These are phyloP conservation scores for Lepilemur ruficaudatus DNA, from an alignment of 2,797 vertebrate species.

Conservation along the genomic window DNA sequence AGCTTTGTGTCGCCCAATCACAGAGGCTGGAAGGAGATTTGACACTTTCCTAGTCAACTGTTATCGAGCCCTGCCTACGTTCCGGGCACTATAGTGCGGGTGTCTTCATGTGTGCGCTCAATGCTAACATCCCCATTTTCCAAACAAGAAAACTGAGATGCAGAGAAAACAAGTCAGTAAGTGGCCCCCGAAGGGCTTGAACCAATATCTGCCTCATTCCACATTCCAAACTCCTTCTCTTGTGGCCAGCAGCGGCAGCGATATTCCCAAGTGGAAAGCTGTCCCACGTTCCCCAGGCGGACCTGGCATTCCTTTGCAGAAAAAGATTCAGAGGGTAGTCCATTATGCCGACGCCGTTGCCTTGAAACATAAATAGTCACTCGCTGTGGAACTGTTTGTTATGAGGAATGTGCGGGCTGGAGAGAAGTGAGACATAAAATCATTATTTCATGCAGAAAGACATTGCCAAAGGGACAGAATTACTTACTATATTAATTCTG, in stretches of 20 bases:
- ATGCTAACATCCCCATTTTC: neutral
- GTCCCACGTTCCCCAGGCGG: conserved; percentile 58
- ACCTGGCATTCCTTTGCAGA: conserved; percentile 49
- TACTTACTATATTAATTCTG: conserved; percentile 82
- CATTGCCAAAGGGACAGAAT: conserved; percentile 80
- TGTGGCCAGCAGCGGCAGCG: neutral
- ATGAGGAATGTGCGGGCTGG: conserved; percentile 72
- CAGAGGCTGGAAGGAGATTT: neutral
- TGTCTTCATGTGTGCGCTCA: neutral
- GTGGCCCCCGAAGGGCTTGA: too few species aligned
- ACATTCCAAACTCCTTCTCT: neutral
- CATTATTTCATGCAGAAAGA: conserved; percentile 84
- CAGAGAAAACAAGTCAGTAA: neutral
- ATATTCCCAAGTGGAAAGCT: conserved; percentile 52
- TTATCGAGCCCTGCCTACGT: neutral
- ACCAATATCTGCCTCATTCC: neutral
- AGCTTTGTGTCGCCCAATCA: neutral
- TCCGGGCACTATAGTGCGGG: neutral
- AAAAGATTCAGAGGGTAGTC: conserved; percentile 67
- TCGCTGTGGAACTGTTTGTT: conserved; percentile 79
- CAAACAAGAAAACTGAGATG: neutral
- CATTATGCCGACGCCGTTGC: conserved; percentile 72
- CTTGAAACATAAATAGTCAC: conserved; percentile 80
- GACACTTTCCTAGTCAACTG: neutral
- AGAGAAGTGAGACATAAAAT: conserved; percentile 80